Base-by-base conservation (phyloP, 1,140 invertebrate genomes). In the Lasioglossum baleicum region DNA sequence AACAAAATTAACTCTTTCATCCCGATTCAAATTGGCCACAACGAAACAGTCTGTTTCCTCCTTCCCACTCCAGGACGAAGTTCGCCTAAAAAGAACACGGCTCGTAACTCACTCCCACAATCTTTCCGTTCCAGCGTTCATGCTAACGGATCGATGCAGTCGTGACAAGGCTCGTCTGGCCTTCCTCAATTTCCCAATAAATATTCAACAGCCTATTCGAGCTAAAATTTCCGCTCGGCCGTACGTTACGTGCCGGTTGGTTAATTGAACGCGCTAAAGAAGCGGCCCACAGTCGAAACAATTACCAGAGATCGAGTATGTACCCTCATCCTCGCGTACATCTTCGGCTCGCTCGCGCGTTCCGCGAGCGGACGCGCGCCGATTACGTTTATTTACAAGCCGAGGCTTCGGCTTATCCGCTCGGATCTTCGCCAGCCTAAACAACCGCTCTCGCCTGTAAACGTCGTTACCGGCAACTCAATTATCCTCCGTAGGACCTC, bases 401-500 rank as follows among this genome's bases (percentile, higher is more conserved):
- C 15, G 51, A 15, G 56, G 67, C 65, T 53, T 17, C 35, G n/a
- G 22, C 8, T 84, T 84, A 83, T 84, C 65, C 81, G 26, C 31
- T 44, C n/a, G 40, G 61, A 75, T 84, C 83, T 75, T 64, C 56
- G 22, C 80, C 20, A 56, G 63, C 64, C 69, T 83, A 69, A 83
- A 79, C 82, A 77, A 65, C 81, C 58, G 48, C n/a, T n/a, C 15
- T 40, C 56, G 40, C 22, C 73, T 64, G 76, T 70, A 75, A 80
- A 83, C 78, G 76, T 70, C 73, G 74, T 81, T 80, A 83, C 68
- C 66, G 70, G 82, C 68, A 83, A 83, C 83, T 80, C 83, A 83
- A 84, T 83, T 84, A 84, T 80, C 75, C 64, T 26, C 56, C 58
- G 68, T 17, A 64, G 48, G 22, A 63, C 48, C 42, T 13, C 71